Evolutionary conservation across 2,888 invertebrate species (phyloP), one percentile per base, ranked within the genome.

Genomic region (Doris montereyensis): DNA sequence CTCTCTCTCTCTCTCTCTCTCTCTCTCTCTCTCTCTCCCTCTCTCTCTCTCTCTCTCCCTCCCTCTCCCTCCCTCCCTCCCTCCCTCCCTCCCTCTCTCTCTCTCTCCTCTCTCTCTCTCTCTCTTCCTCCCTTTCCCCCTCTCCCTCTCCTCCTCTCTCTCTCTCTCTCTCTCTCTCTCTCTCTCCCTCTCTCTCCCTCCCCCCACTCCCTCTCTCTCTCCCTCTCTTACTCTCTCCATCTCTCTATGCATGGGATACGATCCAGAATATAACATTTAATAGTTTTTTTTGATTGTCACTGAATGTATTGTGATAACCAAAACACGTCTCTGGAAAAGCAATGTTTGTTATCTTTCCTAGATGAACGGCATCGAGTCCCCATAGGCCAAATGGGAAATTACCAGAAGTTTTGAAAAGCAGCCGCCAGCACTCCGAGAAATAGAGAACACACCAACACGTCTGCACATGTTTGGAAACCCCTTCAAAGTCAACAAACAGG

Each of bases 391-490:
- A 99, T 99, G 99, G 99, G 99, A 87, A 99, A 99, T 93, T 99
- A 99, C 92, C 98, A 99, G 92, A 98, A 99, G 92, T 98, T 99
- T 99, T 81, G 98, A 98, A 92, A 94, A 97, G 78, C 95, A 96
- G 94, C 96, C 97, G 77, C 96, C 96, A 68, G 97, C 97, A 76
- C 93, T 99, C 79, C 93, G 98, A 21, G 98, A 98, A 93, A 95
- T 99, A 71, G 99, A 99, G 92, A 96, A 97, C 57, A 95, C 96
- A 35, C 98, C 98, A 2, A 97, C 97, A 67, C 93, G 99, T 17
- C 97, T 98, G 87, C 99, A 99, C 89, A 99, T 98, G 96, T 99
- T 99, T 91, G 99, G 99, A 78, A 99, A 99, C 93, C 99, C 99
- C 0, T 99, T 99, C 92, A 99, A 99, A 92, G 97, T 99, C 89